A percentile compares a stretch with the other conserved stretches of the same genome.
Conservation (phyloP, 2,888 invertebrate species). For the Macrophya alboannulata region DNA sequence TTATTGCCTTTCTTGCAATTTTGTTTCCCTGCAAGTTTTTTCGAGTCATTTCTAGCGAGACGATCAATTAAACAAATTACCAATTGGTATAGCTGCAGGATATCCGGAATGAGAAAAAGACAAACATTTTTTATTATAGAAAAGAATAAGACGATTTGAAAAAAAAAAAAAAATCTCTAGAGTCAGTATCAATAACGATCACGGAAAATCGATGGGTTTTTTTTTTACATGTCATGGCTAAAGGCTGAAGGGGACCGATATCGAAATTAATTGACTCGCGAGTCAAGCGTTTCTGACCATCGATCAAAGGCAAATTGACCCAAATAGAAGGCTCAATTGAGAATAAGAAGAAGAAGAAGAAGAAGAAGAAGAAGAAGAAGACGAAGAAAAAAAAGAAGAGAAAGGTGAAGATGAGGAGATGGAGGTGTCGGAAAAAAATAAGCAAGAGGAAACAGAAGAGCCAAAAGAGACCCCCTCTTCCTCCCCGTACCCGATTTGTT, state of each 20-base stretch:
- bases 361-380: neutral
- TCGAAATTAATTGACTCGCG: conserved; percentile 47
- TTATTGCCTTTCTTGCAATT: neutral
- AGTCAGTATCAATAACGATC: neutral
- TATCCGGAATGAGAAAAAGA: neutral
- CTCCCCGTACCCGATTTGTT: conserved; percentile 16
- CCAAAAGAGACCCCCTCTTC: too few relatives aligned
- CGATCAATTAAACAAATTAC: neutral
- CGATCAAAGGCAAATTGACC: conserved; percentile 46
- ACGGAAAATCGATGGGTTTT: neutral
- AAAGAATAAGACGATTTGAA: neutral
- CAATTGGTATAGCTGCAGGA: neutral
- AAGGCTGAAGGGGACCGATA: neutral
- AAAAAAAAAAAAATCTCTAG: neutral
- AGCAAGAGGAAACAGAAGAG: neutral
- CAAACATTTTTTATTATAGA: neutral
- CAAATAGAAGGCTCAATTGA: conserved; percentile 7
- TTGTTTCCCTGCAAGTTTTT: neutral
- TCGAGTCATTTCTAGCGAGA: too few relatives aligned
- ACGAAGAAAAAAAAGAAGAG: neutral
- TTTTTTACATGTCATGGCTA: neutral
- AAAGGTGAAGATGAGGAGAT: neutral
- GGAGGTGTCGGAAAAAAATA: neutral
- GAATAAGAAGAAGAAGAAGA: neutral
- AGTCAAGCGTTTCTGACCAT: conserved; percentile 43